These are phyloP conservation scores for Megaleporinus macrocephalus DNA, from an alignment of 2,113 vertebrate species.

Conservation along the genomic window DNA sequence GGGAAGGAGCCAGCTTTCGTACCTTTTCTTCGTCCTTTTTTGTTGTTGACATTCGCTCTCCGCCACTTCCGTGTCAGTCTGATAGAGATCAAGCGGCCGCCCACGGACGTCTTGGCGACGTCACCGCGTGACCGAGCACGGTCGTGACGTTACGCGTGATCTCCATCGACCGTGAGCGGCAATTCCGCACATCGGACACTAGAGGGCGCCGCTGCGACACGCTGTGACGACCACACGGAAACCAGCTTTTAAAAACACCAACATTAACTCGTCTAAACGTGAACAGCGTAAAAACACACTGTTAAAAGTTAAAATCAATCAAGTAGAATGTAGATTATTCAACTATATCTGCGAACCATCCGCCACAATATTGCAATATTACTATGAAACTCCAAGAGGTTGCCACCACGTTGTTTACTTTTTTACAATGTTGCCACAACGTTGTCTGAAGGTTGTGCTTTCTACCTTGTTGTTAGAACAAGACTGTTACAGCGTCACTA, in stretches of 20 bases:
- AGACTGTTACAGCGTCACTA: too few species aligned
- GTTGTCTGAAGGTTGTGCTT: too few species aligned
- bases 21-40: slow-evolving; percentile 58
- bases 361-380: too few species aligned
- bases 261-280: too few species aligned
- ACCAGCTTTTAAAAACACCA: background rate
- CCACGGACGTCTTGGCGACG: slow-evolving; percentile 38
- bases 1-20: slow-evolving; percentile 54
- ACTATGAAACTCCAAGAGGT: too few species aligned
- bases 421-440: too few species aligned
- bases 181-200: background rate
- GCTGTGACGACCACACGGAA: background rate
- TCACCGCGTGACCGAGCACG: background rate
- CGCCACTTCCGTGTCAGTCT: slow-evolving; percentile 72
- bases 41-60: slow-evolving; percentile 74
- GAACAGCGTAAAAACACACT: too few species aligned
- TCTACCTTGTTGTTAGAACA: too few species aligned
- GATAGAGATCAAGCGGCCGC: slow-evolving; percentile 30
- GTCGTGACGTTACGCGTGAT: background rate
- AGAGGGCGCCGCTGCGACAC: background rate
- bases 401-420: too few species aligned
- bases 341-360: too few species aligned
- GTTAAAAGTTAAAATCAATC: background rate
- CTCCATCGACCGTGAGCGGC: too few species aligned
- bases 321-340: background rate